phyloP scores from a whole-genome alignment of 2,113 vertebrate genomes.

The Agelaius tricolor region DNA sequence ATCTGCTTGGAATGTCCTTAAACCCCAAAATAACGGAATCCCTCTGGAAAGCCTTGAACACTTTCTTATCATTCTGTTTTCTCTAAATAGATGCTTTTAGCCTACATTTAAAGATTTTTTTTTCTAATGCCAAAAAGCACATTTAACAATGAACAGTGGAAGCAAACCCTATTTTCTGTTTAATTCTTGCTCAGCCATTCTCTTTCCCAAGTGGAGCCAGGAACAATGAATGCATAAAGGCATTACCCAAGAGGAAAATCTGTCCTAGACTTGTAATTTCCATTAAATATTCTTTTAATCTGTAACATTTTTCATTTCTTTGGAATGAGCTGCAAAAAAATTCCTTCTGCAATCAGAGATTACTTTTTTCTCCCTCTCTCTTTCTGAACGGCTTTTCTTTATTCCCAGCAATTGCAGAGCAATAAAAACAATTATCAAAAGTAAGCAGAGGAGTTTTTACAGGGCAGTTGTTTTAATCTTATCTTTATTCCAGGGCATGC shows the following conservation, averaged over 20 bases:
- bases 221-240: not conserved
- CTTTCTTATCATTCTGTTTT: not conserved
- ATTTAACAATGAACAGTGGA: not conserved
- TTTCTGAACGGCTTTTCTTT: not conserved
- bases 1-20: not conserved
- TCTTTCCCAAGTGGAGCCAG: not conserved
- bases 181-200: not conserved
- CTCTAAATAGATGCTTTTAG: not conserved
- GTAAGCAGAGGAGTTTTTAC: not conserved
- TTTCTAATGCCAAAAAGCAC: not conserved
- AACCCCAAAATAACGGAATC: not conserved
- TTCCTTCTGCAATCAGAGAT: not conserved
- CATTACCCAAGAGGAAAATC: not conserved
- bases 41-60: not conserved
- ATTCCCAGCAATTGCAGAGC: not conserved
- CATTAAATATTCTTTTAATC: not conserved
- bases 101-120: not conserved
- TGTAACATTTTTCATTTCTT: not conserved
- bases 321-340: not conserved
- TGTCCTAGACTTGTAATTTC: not conserved
- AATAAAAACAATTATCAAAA: not conserved
- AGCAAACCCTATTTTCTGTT: not conserved
- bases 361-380: not conserved
- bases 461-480: not conserved
- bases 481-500: not conserved